These are phyloP conservation scores for Hippocampus zosterae DNA, from an alignment of 2,113 vertebrate species.

Conservation along the genomic window DNA sequence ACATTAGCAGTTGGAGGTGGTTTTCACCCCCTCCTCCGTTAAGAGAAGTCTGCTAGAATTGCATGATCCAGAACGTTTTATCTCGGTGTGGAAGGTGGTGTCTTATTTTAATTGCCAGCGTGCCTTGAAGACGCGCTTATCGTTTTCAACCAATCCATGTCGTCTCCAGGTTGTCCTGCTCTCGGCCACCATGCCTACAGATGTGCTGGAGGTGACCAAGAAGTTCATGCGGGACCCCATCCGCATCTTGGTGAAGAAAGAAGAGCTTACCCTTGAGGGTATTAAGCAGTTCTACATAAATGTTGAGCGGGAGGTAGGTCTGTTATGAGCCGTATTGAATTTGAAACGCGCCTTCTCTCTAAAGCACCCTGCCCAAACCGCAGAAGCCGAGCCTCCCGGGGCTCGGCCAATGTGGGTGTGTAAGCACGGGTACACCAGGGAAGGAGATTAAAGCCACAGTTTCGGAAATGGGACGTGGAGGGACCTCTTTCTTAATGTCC, in stretches of 20 bases:
- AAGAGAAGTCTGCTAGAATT: conserved; percentile 63
- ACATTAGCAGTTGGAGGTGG: conserved; percentile 7
- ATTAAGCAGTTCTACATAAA: conserved; percentile 99
- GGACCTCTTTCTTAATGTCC: conserved; percentile 80
- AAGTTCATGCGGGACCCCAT: conserved; percentile 98
- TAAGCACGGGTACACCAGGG: conserved; percentile 70
- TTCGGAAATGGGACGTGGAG: conserved; percentile 59
- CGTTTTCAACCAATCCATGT: not conserved
- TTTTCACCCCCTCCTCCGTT: too few species aligned
- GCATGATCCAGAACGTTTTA: conserved; percentile 53
- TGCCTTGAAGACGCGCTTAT: not conserved
- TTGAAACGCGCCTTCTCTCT: conserved; percentile 54
- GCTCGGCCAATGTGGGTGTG: conserved; percentile 63
- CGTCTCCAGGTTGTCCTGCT: conserved; percentile 88
- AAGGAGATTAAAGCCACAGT: conserved; percentile 68
- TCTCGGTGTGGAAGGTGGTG: conserved; percentile 18
- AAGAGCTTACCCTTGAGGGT: conserved; percentile 97
- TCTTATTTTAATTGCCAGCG: not conserved
- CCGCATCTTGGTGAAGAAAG: conserved; percentile 96
- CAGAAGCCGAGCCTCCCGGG: conserved; percentile 43
- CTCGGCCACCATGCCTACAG: conserved; percentile 96
- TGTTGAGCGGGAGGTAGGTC: conserved; percentile 91
- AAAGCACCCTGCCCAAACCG: conserved; percentile 75
- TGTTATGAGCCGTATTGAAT: too few species aligned
- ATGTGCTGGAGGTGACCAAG: conserved; percentile 97